phyloP scores from a whole-genome alignment of 37 sponge, comb jelly and placozoan genomes.

The Eunapius fragilis region DNA sequence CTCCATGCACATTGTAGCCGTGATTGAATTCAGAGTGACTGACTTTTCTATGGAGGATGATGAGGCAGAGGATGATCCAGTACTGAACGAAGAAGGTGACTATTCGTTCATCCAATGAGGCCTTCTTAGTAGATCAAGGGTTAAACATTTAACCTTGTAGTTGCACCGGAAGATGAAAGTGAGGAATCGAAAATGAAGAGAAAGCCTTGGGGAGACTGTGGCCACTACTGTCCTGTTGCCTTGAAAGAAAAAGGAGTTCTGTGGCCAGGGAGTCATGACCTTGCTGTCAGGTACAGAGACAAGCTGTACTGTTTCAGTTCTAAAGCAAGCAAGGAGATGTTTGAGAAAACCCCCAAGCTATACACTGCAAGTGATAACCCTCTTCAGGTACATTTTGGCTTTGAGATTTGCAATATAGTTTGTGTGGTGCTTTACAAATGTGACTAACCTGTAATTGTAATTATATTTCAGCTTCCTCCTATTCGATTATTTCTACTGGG shows the following conservation, averaged over 20 bases:
- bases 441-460: background rate
- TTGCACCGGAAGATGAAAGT: constrained; percentile 48
- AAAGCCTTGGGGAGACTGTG: constrained; percentile 90
- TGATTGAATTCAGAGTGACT: constrained; percentile 31
- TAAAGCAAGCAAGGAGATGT: constrained; percentile 88
- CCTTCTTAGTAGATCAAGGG: too few species aligned
- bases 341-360: constrained; percentile 50
- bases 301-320: constrained; percentile 82
- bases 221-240: constrained; percentile 93
- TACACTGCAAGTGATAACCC: constrained; percentile 49
- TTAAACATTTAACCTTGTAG: too few species aligned
- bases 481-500: constrained; percentile 86
- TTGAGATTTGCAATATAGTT: background rate
- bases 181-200: constrained; percentile 28
- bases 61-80: constrained; percentile 84
- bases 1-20: too few species aligned
- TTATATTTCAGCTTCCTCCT: constrained; percentile 74
- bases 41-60: constrained; percentile 62
- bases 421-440: background rate
- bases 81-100: constrained; percentile 12
- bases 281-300: constrained; percentile 70
- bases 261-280: constrained; percentile 74
- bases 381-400: constrained; percentile 35
- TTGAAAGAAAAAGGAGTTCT: constrained; percentile 77
- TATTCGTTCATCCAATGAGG: too few species aligned